These are phyloP conservation scores for Mellilla xanthometata DNA, from an alignment of 2,888 invertebrate species.

Conservation along the genomic window DNA sequence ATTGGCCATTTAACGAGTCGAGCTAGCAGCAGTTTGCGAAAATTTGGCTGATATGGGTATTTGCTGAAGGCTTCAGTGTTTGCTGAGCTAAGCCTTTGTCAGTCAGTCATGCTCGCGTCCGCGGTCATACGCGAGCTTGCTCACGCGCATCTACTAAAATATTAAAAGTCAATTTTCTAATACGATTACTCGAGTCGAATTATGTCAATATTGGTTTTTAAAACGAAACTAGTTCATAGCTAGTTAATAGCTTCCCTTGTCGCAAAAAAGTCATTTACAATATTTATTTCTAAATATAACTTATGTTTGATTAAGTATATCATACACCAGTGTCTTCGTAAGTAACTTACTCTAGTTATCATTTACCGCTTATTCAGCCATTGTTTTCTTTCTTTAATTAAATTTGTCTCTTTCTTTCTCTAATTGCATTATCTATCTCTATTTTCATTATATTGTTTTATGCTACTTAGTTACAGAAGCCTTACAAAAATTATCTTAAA, in stretches of 20 bases:
- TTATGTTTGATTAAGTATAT: neutral
- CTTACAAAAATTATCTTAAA: no score
- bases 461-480: no score
- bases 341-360: slow-evolving; percentile 17
- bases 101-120: slow-evolving; percentile 29
- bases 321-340: slow-evolving; percentile 21
- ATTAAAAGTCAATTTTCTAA: neutral
- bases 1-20: slow-evolving; percentile 36
- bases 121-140: slow-evolving; percentile 17
- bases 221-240: no score
- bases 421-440: no score
- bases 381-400: no score
- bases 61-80: slow-evolving; percentile 42
- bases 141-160: slow-evolving; percentile 17
- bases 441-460: no score
- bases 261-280: no score
- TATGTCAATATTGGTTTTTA: neutral
- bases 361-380: no score
- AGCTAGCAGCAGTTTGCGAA: slow-evolving; percentile 27
- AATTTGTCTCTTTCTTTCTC: no score
- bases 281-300: no score
- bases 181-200: neutral
- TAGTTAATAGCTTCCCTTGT: no score
- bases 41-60: slow-evolving; percentile 36
- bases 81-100: slow-evolving; percentile 22